Conservation (phyloP, 2,113 vertebrate species). For the Megaceryle maxima region DNA sequence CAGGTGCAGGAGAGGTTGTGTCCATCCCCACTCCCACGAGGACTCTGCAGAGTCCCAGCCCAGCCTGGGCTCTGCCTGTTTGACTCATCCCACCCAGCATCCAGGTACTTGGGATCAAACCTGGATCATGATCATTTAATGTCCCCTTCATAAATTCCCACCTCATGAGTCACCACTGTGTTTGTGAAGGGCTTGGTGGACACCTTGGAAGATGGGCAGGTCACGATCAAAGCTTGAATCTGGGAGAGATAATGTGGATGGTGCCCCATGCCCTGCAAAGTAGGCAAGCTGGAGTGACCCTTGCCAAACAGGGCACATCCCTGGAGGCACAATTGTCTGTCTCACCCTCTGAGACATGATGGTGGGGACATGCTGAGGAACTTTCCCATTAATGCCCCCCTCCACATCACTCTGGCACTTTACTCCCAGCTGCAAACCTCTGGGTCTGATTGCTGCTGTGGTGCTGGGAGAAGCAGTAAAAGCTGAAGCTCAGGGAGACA, state of each 20-base stretch:
- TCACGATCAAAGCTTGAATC: slow-evolving; percentile 38
- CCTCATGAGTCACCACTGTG: background rate
- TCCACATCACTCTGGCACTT: background rate
- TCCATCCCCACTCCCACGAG: background rate
- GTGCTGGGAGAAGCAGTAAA: slow-evolving; percentile 55
- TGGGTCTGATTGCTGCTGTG: background rate
- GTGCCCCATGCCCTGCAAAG: background rate
- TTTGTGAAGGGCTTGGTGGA: slow-evolving; percentile 25
- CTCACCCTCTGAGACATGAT: fast-evolving
- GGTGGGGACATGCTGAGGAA: background rate
- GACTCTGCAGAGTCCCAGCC: background rate
- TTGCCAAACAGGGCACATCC: background rate
- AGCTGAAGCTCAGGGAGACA: background rate
- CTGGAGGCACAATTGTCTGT: background rate
- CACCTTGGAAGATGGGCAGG: background rate
- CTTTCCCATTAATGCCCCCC: background rate
- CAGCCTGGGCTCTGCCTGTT: background rate
- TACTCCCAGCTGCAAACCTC: slow-evolving; percentile 31
- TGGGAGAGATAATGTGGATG: background rate
- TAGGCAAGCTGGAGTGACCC: fast-evolving
- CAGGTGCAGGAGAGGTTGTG: fast-evolving
- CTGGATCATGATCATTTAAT: background rate
- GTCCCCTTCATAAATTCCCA: slow-evolving; percentile 49
- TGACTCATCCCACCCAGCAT: background rate
- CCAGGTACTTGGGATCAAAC: background rate